phyloP scores from a whole-genome alignment of 2,797 vertebrate species.

The Gallinago stenura region DNA sequence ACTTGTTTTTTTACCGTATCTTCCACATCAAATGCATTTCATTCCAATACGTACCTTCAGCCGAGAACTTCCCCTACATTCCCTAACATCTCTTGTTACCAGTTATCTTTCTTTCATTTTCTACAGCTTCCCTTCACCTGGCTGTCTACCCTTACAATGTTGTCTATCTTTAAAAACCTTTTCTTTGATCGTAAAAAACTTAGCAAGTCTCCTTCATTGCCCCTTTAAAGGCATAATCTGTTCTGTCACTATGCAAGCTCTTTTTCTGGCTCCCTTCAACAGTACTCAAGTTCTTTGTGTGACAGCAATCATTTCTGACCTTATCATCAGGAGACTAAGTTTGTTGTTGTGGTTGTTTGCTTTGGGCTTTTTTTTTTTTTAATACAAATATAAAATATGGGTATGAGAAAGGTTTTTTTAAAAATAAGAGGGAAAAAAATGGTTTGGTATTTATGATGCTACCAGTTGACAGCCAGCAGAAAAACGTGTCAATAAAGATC shows the following conservation, averaged over 20 bases:
- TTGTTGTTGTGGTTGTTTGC: background rate
- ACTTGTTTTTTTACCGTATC: background rate
- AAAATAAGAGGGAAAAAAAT: background rate
- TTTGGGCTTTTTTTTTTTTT: background rate
- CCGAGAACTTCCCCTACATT: background rate
- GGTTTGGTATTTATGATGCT: background rate
- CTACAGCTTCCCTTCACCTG: background rate
- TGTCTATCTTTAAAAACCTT: background rate
- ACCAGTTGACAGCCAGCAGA: background rate
- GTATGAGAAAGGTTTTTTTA: background rate
- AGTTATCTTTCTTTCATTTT: background rate
- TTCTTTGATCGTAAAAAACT: background rate
- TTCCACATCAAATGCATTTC: background rate
- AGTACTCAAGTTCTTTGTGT: background rate
- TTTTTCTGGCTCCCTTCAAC: background rate
- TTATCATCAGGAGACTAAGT: background rate
- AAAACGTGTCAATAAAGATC: background rate
- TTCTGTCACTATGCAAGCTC: background rate
- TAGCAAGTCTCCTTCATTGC: background rate
- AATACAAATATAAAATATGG: background rate
- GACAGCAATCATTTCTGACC: background rate
- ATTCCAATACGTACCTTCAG: background rate
- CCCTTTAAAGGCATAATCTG: background rate
- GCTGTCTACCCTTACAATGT: background rate
- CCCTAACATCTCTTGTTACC: background rate